Evolutionary conservation across 2,888 invertebrate species (phyloP).

Genomic region (Incurvaria masculella): DNA sequence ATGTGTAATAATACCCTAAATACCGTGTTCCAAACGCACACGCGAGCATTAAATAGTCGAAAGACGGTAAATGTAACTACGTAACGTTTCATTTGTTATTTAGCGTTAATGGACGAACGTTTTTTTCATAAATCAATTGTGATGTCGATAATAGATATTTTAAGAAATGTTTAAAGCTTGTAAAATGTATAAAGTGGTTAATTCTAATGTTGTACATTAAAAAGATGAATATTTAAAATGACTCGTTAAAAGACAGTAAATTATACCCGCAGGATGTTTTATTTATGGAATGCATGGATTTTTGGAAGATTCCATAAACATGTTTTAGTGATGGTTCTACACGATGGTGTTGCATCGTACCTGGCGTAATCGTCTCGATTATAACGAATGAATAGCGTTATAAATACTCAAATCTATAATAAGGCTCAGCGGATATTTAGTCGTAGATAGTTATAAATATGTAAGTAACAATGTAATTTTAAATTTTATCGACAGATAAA

Average conservation of each 20-base stretch:
- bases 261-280: neutral
- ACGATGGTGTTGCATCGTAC: too few species aligned
- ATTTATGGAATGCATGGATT: too few species aligned
- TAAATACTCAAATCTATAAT: too few species aligned
- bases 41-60: constrained; percentile 36
- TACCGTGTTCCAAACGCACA: constrained; percentile 49
- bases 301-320: too few species aligned
- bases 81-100: constrained; percentile 25
- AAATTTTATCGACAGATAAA: neutral
- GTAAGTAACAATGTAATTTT: neutral
- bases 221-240: neutral
- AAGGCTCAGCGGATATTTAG: too few species aligned
- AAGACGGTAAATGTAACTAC: constrained; percentile 38
- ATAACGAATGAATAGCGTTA: too few species aligned
- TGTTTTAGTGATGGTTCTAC: too few species aligned
- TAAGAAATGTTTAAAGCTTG: neutral
- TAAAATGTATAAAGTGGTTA: neutral
- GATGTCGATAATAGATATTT: constrained; percentile 31
- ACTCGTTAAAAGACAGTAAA: neutral
- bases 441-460: too few species aligned
- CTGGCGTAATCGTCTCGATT: too few species aligned
- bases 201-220: constrained; percentile 1
- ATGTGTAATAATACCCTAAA: neutral
- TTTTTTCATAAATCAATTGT: constrained; percentile 41
- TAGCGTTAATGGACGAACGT: constrained; percentile 20